Conservation (phyloP, 2,888 invertebrate species). For the Ophion ventricosus region DNA sequence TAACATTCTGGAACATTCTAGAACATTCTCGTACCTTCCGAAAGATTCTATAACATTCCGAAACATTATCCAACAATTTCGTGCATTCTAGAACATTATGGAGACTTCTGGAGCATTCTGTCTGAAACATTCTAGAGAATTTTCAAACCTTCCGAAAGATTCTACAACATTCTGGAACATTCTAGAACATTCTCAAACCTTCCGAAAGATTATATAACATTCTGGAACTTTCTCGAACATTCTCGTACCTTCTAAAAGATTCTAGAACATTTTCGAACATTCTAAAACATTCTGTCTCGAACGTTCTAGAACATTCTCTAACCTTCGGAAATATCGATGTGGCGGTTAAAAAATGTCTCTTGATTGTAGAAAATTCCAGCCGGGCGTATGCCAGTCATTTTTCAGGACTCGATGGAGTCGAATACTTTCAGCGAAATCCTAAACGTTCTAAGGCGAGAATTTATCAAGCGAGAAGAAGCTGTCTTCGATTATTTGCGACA, state of each 20-base stretch:
- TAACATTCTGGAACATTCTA: background rate
- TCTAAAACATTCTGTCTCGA: no score
- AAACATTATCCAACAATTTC: no score
- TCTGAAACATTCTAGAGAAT: background rate
- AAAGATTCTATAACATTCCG: background rate
- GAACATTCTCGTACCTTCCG: background rate
- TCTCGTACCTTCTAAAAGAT: background rate
- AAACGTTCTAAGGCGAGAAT: constrained; percentile 83
- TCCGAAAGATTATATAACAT: background rate
- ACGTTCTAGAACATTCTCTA: background rate
- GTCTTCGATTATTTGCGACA: constrained; percentile 85
- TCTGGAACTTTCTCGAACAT: background rate
- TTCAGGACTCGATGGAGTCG: constrained; percentile 88
- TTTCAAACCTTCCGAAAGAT: no score
- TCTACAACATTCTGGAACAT: background rate
- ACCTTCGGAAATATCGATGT: background rate
- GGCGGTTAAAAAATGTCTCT: constrained; percentile 39
- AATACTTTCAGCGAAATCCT: constrained; percentile 87
- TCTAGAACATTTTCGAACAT: background rate
- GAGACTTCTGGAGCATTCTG: background rate
- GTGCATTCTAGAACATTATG: background rate
- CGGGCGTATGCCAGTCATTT: constrained; percentile 86
- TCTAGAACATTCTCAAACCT: background rate
- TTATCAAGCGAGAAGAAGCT: constrained; percentile 82
- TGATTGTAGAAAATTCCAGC: constrained; percentile 86